phyloP scores from a whole-genome alignment of 30 jellyfish, hydroid and myxozoan genomes.

The Nemopilema nomurai region DNA sequence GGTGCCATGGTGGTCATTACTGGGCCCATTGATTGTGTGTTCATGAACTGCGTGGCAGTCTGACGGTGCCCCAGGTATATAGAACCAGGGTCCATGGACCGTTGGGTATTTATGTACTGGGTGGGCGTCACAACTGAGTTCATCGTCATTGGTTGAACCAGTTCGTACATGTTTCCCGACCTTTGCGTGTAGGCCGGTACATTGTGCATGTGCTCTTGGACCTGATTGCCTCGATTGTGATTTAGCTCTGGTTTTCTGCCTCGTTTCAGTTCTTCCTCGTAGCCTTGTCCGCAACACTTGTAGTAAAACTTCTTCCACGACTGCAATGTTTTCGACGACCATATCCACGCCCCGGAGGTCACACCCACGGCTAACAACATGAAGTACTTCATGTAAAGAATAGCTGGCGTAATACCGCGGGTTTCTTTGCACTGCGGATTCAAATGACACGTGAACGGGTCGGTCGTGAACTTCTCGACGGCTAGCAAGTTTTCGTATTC shows the following conservation, averaged over 20 bases:
- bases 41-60: conserved; percentile 51
- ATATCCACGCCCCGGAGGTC: conserved; percentile 95
- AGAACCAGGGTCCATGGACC: conserved; percentile 15
- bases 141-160: conserved; percentile 70
- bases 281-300: conserved; percentile 61
- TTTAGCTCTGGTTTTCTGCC: conserved; percentile 34
- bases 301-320: conserved; percentile 80
- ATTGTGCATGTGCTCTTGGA: conserved; percentile 7
- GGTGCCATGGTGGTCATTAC: conserved; percentile 49
- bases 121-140: conserved; percentile 52
- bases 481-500: conserved; percentile 62
- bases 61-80: conserved; percentile 42
- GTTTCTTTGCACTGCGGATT: conserved; percentile 50
- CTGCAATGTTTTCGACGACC: conserved; percentile 89
- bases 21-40: conserved; percentile 47
- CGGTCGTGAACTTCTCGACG: conserved; percentile 52
- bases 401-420: conserved; percentile 55
- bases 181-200: conserved; percentile 31
- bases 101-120: conserved; percentile 46
- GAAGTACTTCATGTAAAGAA: conserved; percentile 78
- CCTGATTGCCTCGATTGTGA: conserved; percentile 5
- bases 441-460: conserved; percentile 51
- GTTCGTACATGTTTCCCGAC: conserved; percentile 42
- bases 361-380: conserved; percentile 93
- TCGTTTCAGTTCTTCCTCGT: conserved; percentile 31